phyloP scores from a whole-genome alignment of 2,797 vertebrate species.

The Propithecus deckenii region DNA sequence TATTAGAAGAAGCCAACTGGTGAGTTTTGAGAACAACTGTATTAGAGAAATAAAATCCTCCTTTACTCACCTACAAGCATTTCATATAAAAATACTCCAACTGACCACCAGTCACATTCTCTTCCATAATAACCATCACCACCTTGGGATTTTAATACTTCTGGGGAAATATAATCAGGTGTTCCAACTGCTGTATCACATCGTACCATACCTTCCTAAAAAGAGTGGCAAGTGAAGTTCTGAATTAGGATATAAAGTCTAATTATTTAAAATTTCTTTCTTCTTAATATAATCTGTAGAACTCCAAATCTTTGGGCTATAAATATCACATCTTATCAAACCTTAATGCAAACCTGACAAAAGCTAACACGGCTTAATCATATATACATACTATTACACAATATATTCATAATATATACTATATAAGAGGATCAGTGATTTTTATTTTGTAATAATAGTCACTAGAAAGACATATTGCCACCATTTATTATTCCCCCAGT shows the following conservation, averaged over 20 bases:
- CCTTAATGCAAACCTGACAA: slow-evolving; percentile 29
- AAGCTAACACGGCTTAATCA: slow-evolving; percentile 40
- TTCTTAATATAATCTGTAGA: background rate
- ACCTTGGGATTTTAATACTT: slow-evolving; percentile 98
- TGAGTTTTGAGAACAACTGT: background rate
- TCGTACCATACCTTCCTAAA: slow-evolving; percentile 99
- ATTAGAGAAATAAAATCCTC: background rate
- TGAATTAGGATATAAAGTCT: slow-evolving; percentile 38
- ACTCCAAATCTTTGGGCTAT: background rate
- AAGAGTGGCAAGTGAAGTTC: slow-evolving; percentile 28
- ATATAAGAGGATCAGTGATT: background rate
- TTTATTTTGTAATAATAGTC: background rate
- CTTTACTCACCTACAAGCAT: slow-evolving; percentile 98
- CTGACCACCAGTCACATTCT: slow-evolving; percentile 99
- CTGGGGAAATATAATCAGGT: slow-evolving; percentile 99
- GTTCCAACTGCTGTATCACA: slow-evolving; percentile 99
- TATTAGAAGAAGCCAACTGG: slow-evolving; percentile 25
- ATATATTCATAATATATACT: background rate
- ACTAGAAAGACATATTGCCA: slow-evolving; percentile 19
- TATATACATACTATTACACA: background rate
- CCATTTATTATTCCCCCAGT: background rate
- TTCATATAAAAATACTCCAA: slow-evolving; percentile 98
- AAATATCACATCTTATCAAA: slow-evolving; percentile 12
- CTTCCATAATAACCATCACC: slow-evolving; percentile 98
- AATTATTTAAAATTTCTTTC: slow-evolving; percentile 22